Evolutionary conservation across 2,113 vertebrate genomes (phyloP), one percentile per base, ranked within the genome.

Genomic region (Trogon melanurus): DNA sequence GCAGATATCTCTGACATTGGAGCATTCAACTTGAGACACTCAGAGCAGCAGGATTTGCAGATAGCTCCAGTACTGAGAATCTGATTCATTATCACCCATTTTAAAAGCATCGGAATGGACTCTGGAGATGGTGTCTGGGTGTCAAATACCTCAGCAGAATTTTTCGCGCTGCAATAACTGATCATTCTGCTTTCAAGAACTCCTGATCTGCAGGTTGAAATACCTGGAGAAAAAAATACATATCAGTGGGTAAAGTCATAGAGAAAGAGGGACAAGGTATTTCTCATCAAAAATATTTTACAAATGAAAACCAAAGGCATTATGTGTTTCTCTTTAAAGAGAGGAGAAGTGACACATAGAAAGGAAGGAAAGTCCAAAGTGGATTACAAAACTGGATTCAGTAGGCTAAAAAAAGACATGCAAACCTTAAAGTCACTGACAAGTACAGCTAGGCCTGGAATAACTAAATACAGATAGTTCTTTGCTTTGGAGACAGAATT

Each of bases 1-100:
- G n/a, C 47, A 44, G 44, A 21, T 47, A 18, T 7, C 51, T 67
- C 51, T 80, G 67, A 48, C 36, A 85, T 57, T 11, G 15, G 60
- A 82, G 36, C 51, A 29, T 73, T 66, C 44, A 51, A 1, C 25
- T 25, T 53, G 56, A 67, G 34, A 82, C 48, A 71, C 34, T 19
- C 50, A 45, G 14, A 73, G 54, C 27, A 85, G 71, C 20, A 71
- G 79, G 45, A 72, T 54, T 85, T 88, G 54, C 32, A 65, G 60
- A 76, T 17, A 0, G 0, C 20, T 58, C 47, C 0, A 0, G 25
- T 44, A 85, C 65, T 73, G 62, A 67, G 57, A 51, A 85, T 70
- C 51, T 70, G 10, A 34, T 76, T 72, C 32, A 34, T 66, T 73
- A 62, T n/a, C 60, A 56, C 19, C 27, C 36, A 18, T 64, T 85